phyloP scores from a whole-genome alignment of 2,797 vertebrate genomes.

The Toxotes lorentzi region DNA sequence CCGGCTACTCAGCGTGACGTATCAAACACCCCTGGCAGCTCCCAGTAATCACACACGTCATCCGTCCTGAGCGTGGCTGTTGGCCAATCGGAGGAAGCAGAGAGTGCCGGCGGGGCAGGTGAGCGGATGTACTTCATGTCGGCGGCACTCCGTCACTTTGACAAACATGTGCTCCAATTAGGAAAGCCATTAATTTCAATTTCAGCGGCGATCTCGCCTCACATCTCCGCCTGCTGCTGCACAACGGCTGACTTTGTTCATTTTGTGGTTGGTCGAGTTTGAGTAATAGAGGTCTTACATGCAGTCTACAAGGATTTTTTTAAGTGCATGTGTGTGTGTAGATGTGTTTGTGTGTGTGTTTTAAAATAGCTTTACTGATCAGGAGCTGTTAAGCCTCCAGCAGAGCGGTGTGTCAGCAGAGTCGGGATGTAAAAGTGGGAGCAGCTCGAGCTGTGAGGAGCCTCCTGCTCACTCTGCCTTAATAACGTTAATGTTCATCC shows the following conservation, averaged over 20 bases:
- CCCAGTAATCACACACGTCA: conserved; percentile 28
- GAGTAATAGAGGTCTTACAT: conserved; percentile 73
- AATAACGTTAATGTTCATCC: conserved; percentile 56
- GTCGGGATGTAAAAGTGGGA: conserved; percentile 26
- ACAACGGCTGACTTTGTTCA: conserved; percentile 75
- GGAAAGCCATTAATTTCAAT: conserved; percentile 79
- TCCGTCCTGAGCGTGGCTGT: conserved; percentile 23
- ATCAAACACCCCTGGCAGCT: conserved; percentile 11
- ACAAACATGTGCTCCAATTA: conserved; percentile 80
- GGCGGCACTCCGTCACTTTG: conserved; percentile 65
- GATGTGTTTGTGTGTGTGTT: conserved; percentile 45
- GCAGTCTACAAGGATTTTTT: conserved; percentile 45
- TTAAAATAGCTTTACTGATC: conserved; percentile 54
- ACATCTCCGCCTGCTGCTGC: conserved; percentile 58
- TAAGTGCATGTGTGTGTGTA: not conserved
- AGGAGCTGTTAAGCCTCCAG: conserved; percentile 48
- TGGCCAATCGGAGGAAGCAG: conserved; percentile 50
- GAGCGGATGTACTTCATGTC: conserved; percentile 60
- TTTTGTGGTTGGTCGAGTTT: conserved; percentile 78
- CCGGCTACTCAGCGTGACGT: not conserved
- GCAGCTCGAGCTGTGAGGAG: conserved; percentile 18
- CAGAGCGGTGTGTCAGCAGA: conserved; percentile 53
- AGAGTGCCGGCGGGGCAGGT: conserved; percentile 37
- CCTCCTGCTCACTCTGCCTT: conserved; percentile 41
- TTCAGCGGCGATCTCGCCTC: conserved; percentile 51